phyloP scores from a whole-genome alignment of 1,140 invertebrate genomes.

The Pissodes strobi region DNA sequence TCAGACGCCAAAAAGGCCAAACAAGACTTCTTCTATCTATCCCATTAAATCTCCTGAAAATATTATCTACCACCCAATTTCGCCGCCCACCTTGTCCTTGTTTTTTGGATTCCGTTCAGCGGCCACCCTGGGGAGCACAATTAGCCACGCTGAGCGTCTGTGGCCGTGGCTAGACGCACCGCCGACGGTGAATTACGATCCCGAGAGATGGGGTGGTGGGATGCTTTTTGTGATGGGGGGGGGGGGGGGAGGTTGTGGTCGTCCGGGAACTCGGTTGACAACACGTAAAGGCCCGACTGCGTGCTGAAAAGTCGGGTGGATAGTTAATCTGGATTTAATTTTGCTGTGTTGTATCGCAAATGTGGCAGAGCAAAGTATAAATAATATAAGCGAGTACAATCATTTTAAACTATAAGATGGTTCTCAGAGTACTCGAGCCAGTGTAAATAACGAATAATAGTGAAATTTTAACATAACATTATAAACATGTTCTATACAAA shows the following conservation, averaged over 20 bases:
- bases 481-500: too few species aligned
- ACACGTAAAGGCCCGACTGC: not conserved
- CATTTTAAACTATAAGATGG: too few species aligned
- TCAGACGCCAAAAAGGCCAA: too few species aligned
- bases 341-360: not conserved
- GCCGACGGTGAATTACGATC: constrained; percentile 20
- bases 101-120: not conserved
- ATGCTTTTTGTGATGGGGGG: too few species aligned
- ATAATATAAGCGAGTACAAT: too few species aligned
- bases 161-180: constrained; percentile 12
- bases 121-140: constrained; percentile 1
- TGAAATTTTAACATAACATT: too few species aligned
- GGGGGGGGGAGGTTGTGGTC: constrained; percentile 12
- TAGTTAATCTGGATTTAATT: constrained; percentile 10
- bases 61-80: not conserved
- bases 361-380: too few species aligned
- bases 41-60: not conserved
- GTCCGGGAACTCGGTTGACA: not conserved
- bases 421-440: too few species aligned
- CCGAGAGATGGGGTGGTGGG: not conserved
- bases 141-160: constrained; percentile 17
- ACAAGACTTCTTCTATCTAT: too few species aligned
- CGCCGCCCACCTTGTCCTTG: not conserved
- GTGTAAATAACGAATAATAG: too few species aligned
- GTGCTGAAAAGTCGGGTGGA: not conserved